Base-by-base conservation (phyloP, 2,797 vertebrate species). In the Notolabrus celidotus region DNA sequence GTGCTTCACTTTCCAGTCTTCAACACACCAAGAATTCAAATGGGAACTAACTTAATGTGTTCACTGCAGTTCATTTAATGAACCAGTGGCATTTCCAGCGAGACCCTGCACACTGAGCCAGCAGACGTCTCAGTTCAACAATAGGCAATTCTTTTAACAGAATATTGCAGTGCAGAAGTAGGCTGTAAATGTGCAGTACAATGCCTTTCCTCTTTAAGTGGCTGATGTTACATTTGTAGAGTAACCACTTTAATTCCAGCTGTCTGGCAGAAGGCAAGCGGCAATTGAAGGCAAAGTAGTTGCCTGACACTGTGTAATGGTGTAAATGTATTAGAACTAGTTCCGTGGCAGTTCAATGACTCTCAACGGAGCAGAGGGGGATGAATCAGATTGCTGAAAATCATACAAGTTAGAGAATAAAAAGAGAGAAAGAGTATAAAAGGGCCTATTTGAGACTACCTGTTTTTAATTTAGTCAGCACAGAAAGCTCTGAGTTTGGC, bases 1-100 rank as follows among this genome's bases (percentile, higher is more conserved):
- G 52, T 46, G 57, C 45, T 22, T 63, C 70, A 10, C 65, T 74
- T 66, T 68, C 63, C 76, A 67, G 54, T 86, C 74, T 53, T 71
- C 54, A 61, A 73, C 47, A 76, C 53, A 25, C 63, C 61, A 85
- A 72, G 77, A 89, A 93, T 89, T 89, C 77, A 83, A 89, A 93
- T 82, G 79, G 85, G 79, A 83, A 52, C 61, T 86, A 91, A 92
- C 73, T 84, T 88, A 91, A 90, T 91, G 91, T 90, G 87, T 91
- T 83, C 74, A 82, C 81, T 88, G 79, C 84, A 68, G 86, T 88
- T 83, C 73, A 76, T 91, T 89, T 93, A 92, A 93, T 93, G 89
- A 93, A 92, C 63, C 79, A 14, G 78, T 92, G 91, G 89, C 93
- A 93, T 94, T 94, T 94, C 78, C 56, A 79, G 78, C 8, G 34